Evolutionary conservation across 2,113 vertebrate species (phyloP).

Genomic region (Prunella himalayana): DNA sequence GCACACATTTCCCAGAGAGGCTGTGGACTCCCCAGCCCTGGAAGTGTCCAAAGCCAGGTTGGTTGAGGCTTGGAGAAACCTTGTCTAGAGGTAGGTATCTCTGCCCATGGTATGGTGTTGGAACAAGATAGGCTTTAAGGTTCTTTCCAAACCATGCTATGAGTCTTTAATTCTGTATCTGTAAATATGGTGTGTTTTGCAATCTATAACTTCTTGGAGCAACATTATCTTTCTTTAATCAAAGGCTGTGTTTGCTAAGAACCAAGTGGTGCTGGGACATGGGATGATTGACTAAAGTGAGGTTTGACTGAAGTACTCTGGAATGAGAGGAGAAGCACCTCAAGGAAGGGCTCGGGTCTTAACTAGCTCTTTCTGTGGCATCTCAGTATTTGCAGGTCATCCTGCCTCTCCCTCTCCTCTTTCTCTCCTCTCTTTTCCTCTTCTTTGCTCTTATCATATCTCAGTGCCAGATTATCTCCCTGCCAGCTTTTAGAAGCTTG

Average conservation of each 20-base stretch:
- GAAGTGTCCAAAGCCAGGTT: neutral
- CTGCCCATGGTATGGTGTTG: neutral
- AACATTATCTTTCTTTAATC: neutral
- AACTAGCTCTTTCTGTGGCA: neutral
- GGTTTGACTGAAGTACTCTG: neutral
- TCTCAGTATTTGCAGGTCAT: neutral
- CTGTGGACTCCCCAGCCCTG: neutral
- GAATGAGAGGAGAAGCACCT: neutral
- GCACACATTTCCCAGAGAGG: neutral
- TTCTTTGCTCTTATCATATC: neutral
- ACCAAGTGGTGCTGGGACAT: neutral
- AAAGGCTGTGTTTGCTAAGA: neutral
- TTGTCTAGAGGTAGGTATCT: neutral
- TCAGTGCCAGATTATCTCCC: neutral
- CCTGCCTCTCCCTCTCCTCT: neutral
- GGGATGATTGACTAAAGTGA: neutral
- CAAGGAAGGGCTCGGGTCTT: neutral
- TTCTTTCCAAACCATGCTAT: neutral
- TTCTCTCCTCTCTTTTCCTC: neutral
- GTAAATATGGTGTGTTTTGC: neutral
- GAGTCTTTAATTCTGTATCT: neutral
- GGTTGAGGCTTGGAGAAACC: neutral
- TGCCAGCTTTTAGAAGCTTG: conserved; percentile 22
- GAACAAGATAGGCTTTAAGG: neutral
- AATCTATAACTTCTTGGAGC: neutral